Evolutionary conservation across 1,140 invertebrate genomes (phyloP).

Genomic region (Drosophila paulistorum): DNA sequence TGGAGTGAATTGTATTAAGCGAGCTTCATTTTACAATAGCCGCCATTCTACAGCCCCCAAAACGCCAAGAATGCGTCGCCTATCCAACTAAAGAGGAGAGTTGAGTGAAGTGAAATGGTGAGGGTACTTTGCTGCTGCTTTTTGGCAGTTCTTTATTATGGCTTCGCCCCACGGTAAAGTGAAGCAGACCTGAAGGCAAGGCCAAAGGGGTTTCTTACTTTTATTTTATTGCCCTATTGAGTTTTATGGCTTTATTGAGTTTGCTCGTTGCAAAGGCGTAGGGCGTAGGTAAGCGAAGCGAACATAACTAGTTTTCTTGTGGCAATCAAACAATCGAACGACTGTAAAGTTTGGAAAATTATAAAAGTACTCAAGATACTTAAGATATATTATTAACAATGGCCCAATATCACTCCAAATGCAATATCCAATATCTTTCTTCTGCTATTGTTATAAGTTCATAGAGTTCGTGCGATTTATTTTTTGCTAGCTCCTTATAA

Average conservation of each 20-base stretch:
- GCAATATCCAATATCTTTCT: no score
- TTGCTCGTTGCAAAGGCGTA: slow-evolving; percentile 15
- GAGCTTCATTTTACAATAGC: slow-evolving; percentile 51
- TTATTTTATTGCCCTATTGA: slow-evolving; percentile 72
- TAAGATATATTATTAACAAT: no score
- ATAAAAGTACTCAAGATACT: not conserved
- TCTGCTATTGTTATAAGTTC: no score
- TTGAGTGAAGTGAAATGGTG: not conserved
- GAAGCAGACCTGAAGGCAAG: not conserved
- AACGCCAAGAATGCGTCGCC: slow-evolving; percentile 63
- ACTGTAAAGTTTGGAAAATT: not conserved
- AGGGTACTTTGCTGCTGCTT: slow-evolving; percentile 38
- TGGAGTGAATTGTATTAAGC: slow-evolving; percentile 60
- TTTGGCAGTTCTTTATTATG: slow-evolving; percentile 77
- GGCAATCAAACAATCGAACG: slow-evolving; percentile 46
- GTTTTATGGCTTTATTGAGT: slow-evolving; percentile 76
- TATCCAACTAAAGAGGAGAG: slow-evolving; percentile 5
- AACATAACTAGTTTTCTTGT: slow-evolving; percentile 59
- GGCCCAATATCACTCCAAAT: no score
- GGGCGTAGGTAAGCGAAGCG: slow-evolving; percentile 56
- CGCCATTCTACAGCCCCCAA: slow-evolving; percentile 47
- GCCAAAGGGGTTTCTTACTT: slow-evolving; percentile 26
- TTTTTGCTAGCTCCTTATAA: no score
- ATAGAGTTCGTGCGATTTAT: no score
- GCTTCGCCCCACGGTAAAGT: slow-evolving; percentile 40